Evolutionary conservation across 2,888 invertebrate species (phyloP), one percentile per base, ranked within the genome.

Genomic region (Lottia gigantea): DNA sequence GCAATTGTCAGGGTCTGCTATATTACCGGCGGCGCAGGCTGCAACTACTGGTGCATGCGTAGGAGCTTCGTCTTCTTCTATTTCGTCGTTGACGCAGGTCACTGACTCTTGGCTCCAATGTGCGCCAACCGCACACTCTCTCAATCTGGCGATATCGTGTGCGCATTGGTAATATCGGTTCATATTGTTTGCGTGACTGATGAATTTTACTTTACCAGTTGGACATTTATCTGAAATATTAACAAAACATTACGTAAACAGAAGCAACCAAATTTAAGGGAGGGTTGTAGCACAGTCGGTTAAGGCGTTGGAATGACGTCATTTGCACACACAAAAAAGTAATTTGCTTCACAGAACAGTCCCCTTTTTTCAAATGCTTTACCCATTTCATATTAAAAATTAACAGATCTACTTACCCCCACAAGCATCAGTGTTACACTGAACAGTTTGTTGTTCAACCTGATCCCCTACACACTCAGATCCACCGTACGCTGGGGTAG

Each of bases 81-180:
- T 11, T 2, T 19, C 11, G 15, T 49, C 64, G 46, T 73, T 66
- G 8, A 61, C 61, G 46, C 73, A 73, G 26, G 25, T 47, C 23
- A 23, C n/a, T n/a, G 23, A 62, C 25, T 46, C 62, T 46, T 71
- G 67, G 31, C 68, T 68, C 68, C 66, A 73, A 31, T 49, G 46
- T 16, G 71, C 71, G 15, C 64, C 66, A 40, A 64, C 71, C 16
- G 64, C 45, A 68, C 73, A 73, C 12, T 66, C 46, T 45, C 46
- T 65, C n/a, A 71, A 63, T 11, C 55, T 15, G 0, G 73, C 73
- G 45, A 73, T 68, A 8, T 62, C 71, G 49, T 73, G 68, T 66
- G 64, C 70, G 62, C 73, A 73, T 62, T 67, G 71, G 71, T 71
- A 73, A 68, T 71, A 73, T 25, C 68, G 68, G 49, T 62, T 47